Conservation (phyloP, 2,888 invertebrate species). For the Mayetiola destructor region DNA sequence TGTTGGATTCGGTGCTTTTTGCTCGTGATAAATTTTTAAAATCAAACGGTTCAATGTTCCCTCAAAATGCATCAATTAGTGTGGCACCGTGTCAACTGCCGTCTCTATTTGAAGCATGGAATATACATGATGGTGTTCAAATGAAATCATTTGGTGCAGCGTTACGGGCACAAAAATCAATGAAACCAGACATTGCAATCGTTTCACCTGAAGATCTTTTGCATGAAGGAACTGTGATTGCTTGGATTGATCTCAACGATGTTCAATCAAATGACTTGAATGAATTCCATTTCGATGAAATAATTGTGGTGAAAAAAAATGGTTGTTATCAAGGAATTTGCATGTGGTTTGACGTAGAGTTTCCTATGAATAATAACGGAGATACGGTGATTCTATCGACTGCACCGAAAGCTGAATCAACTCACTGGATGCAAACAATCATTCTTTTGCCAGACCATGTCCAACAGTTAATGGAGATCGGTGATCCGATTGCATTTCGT, state of each 20-base stretch:
- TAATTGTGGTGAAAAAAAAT: constrained; percentile 36
- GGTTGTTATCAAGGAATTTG: constrained; percentile 60
- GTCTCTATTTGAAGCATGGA: constrained; percentile 58
- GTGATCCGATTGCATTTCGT: constrained; percentile 55
- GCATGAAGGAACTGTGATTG: constrained; percentile 46
- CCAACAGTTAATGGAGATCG: constrained; percentile 35
- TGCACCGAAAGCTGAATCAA: constrained; percentile 54
- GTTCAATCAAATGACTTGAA: constrained; percentile 45
- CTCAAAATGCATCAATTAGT: constrained; percentile 46
- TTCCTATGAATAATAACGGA: constrained; percentile 45
- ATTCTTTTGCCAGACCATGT: constrained; percentile 56
- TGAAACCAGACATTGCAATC: constrained; percentile 45
- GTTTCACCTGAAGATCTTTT: constrained; percentile 45
- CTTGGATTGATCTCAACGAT: constrained; percentile 53
- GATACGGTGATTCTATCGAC: constrained; percentile 59
- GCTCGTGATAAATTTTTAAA: constrained; percentile 72
- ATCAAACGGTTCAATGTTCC: constrained; percentile 57
- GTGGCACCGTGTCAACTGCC: constrained; percentile 40
- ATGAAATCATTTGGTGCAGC: constrained; percentile 52
- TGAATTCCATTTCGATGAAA: constrained; percentile 43
- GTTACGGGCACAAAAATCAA: constrained; percentile 45
- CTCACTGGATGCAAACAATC: constrained; percentile 93
- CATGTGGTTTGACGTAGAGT: constrained; percentile 66
- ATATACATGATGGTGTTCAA: constrained; percentile 61
- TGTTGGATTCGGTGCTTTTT: constrained; percentile 77